These are phyloP conservation scores for Nematolebias whitei DNA, from an alignment of 2,113 vertebrate genomes.

Conservation along the genomic window DNA sequence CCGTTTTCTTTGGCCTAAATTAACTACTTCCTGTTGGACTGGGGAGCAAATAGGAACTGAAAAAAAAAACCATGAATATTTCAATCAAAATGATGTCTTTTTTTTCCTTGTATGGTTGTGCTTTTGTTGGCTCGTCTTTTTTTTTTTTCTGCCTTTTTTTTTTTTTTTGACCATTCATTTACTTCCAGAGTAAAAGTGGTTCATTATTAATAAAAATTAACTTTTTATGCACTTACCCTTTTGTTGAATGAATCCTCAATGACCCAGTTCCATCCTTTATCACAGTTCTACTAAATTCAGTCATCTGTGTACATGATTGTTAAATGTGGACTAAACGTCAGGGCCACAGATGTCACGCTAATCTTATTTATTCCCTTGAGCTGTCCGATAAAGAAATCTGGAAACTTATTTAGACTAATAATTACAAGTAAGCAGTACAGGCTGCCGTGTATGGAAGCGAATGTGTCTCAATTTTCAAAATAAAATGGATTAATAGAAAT, in stretches of 20 bases:
- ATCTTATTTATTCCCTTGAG: neutral
- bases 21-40: constrained; percentile 39
- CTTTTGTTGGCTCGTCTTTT: constrained; percentile 40
- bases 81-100: constrained; percentile 75
- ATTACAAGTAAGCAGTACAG: too few relatives aligned
- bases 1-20: constrained; percentile 55
- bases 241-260: neutral
- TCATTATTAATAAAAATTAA: constrained; percentile 67
- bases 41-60: constrained; percentile 58
- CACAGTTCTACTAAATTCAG: too few relatives aligned
- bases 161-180: constrained; percentile 59
- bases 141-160: constrained; percentile 73
- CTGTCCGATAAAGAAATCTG: neutral
- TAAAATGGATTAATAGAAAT: too few relatives aligned
- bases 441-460: too few relatives aligned
- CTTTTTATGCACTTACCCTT: constrained; percentile 73
- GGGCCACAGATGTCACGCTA: neutral
- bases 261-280: too few relatives aligned
- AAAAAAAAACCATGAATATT: constrained; percentile 45
- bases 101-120: constrained; percentile 74
- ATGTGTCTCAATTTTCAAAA: too few relatives aligned
- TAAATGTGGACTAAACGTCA: neutral
- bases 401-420: neutral
- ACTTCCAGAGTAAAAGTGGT: constrained; percentile 56
- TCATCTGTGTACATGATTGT: too few relatives aligned